A percentile compares a stretch with the other conserved stretches of the same genome.
Conservation (phyloP, 1,140 invertebrate genomes). For the Varroa destructor region DNA sequence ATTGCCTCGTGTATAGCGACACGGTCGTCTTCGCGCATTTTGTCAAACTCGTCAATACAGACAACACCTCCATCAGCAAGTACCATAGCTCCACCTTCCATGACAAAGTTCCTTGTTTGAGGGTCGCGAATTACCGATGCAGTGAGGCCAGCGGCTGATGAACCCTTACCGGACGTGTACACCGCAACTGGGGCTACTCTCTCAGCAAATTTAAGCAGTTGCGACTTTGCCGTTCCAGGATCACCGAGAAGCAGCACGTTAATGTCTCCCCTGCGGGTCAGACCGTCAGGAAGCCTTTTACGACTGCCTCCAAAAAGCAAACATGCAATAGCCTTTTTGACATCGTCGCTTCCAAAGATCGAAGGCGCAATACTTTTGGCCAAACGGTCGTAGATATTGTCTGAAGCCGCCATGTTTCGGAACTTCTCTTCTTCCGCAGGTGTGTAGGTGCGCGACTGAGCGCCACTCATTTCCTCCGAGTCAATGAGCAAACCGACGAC, state of each 20-base stretch:
- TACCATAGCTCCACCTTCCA: constrained; percentile 99
- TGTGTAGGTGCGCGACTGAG: constrained; percentile 47
- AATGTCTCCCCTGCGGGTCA: constrained; percentile 88
- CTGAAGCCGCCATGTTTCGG: constrained; percentile 60
- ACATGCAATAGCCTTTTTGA: constrained; percentile 94
- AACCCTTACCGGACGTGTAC: constrained; percentile 97
- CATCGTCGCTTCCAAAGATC: constrained; percentile 84
- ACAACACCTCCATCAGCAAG: constrained; percentile 96
- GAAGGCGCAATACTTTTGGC: constrained; percentile 87
- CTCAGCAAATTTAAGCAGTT: constrained; percentile 94
- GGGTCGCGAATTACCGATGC: constrained; percentile 93
- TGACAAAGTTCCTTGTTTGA: constrained; percentile 83
- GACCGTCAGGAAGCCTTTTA: constrained; percentile 72
- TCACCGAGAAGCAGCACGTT: constrained; percentile 91
- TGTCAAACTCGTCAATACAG: constrained; percentile 99
- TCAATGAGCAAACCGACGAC: constrained; percentile 83
- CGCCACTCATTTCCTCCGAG: constrained; percentile 58
- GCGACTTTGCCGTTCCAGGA: constrained; percentile 97
- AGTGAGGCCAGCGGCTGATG: constrained; percentile 93
- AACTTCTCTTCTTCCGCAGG: constrained; percentile 85
- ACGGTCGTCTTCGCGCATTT: constrained; percentile 97
- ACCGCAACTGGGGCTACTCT: constrained; percentile 84
- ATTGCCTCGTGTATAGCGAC: constrained; percentile 99
- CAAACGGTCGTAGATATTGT: constrained; percentile 78
- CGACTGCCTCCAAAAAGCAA: constrained; percentile 76